These are phyloP conservation scores for Ceratina japonica DNA, from an alignment of 1,140 invertebrate species.

Conservation along the genomic window DNA sequence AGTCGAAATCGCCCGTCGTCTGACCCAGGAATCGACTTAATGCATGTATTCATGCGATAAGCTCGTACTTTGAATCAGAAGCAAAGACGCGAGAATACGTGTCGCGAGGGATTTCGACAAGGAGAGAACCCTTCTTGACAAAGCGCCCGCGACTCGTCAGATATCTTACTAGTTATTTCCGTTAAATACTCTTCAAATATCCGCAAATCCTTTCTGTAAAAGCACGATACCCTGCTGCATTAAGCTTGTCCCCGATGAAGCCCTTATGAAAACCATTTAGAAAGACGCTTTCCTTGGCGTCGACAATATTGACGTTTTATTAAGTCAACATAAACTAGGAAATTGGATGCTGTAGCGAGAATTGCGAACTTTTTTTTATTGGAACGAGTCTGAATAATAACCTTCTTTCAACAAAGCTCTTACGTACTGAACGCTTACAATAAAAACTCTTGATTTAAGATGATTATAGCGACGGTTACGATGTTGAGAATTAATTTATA, in stretches of 20 bases:
- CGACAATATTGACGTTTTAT: neutral
- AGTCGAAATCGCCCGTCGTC: conserved; percentile 28
- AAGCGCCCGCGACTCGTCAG: neutral
- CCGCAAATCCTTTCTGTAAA: conserved; percentile 12
- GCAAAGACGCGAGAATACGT: conserved; percentile 21
- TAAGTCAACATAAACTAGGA: neutral
- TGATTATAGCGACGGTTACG: too few species aligned
- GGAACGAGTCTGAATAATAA: too few species aligned
- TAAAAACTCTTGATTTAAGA: neutral
- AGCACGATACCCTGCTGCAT: neutral
- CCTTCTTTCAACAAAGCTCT: too few species aligned
- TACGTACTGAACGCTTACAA: neutral
- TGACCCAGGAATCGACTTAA: conserved; percentile 57
- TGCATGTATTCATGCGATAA: conserved; percentile 68
- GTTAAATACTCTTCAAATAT: conserved; percentile 23
- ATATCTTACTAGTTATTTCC: conserved; percentile 17
- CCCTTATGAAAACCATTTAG: neutral
- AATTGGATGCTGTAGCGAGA: neutral
- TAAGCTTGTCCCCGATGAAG: too few species aligned
- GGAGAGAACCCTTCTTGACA: conserved; percentile 17
- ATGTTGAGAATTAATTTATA: too few species aligned
- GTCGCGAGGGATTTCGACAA: conserved; percentile 8
- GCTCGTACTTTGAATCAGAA: conserved; percentile 51
- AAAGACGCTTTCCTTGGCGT: neutral
- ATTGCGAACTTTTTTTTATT: too few species aligned